Conservation (phyloP, 2,113 vertebrate genomes). For the Paracanthobrama guichenoti region DNA sequence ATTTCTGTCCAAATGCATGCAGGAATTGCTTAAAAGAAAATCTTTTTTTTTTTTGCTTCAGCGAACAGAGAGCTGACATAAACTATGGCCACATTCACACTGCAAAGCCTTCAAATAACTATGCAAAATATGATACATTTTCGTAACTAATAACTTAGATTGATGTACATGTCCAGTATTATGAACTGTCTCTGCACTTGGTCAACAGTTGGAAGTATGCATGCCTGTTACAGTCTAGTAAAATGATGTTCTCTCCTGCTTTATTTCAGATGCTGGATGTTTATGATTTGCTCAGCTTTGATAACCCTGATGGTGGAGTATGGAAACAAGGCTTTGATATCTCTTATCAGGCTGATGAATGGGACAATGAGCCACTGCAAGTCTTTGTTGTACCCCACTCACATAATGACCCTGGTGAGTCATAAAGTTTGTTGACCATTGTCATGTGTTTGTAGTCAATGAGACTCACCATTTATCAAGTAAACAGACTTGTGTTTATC, state of each 20-base stretch:
- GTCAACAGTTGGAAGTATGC: neutral
- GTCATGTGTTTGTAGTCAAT: neutral
- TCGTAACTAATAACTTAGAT: neutral
- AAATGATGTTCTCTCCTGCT: slow-evolving; percentile 5
- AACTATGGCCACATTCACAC: neutral
- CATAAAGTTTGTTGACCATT: neutral
- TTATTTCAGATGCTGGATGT: slow-evolving; percentile 87
- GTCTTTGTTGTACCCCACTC: slow-evolving; percentile 92
- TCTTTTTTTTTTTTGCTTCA: neutral
- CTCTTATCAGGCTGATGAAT: slow-evolving; percentile 81
- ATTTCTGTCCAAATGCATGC: neutral
- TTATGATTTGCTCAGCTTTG: slow-evolving; percentile 86
- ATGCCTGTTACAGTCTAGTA: neutral
- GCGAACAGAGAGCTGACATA: neutral
- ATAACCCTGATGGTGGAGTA: slow-evolving; percentile 90
- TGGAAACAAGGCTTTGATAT: slow-evolving; percentile 97
- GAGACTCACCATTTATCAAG: neutral
- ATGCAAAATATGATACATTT: neutral
- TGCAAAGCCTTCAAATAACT: neutral
- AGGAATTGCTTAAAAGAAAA: neutral
- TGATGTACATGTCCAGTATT: neutral
- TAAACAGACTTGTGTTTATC: neutral
- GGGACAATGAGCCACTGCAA: slow-evolving; percentile 84
- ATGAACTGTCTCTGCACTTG: neutral
- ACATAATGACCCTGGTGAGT: slow-evolving; percentile 92